A percentile compares a stretch with the other conserved stretches of the same genome.
phyloP scores from a whole-genome alignment of 2,113 vertebrate genomes.

The Otis tarda region DNA sequence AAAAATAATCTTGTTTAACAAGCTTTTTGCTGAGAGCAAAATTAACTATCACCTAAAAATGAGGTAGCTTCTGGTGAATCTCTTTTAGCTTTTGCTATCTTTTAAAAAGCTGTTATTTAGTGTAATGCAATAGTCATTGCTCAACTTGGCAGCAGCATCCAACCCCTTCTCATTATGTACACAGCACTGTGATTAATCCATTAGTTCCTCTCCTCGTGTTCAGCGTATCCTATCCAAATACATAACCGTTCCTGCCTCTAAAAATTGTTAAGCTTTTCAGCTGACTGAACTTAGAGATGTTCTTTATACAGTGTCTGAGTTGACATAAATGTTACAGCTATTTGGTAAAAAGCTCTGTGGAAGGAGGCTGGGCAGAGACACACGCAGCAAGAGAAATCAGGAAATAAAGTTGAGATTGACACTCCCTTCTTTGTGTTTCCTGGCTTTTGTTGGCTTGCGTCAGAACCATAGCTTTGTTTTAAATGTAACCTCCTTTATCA shows the following conservation, averaged over 20 bases:
- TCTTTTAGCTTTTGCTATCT: slow-evolving; percentile 69
- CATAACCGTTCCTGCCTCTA: slow-evolving; percentile 39
- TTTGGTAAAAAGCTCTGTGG: neutral
- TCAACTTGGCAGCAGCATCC: slow-evolving; percentile 83
- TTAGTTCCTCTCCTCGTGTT: slow-evolving; percentile 58
- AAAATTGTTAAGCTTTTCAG: slow-evolving; percentile 39
- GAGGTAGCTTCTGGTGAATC: slow-evolving; percentile 58
- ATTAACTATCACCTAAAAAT: slow-evolving; percentile 73
- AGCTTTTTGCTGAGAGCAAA: slow-evolving; percentile 66
- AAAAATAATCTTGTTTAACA: slow-evolving; percentile 70
- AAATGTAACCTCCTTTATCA: neutral
- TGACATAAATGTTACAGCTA: neutral
- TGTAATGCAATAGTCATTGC: slow-evolving; percentile 69
- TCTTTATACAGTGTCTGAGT: neutral
- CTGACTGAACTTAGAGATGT: slow-evolving; percentile 14
- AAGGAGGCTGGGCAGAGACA: neutral
- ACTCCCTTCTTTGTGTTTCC: slow-evolving; percentile 30
- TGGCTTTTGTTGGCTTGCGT: slow-evolving; percentile 9
- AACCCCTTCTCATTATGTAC: slow-evolving; percentile 33
- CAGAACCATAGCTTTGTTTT: slow-evolving; percentile 19
- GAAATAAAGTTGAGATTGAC: neutral
- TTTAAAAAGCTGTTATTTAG: slow-evolving; percentile 66
- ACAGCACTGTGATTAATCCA: slow-evolving; percentile 44
- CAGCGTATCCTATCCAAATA: slow-evolving; percentile 54
- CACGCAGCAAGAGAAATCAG: neutral